Conservation (phyloP, 2,888 invertebrate genomes). For the Brachypalpus laphriformis region DNA sequence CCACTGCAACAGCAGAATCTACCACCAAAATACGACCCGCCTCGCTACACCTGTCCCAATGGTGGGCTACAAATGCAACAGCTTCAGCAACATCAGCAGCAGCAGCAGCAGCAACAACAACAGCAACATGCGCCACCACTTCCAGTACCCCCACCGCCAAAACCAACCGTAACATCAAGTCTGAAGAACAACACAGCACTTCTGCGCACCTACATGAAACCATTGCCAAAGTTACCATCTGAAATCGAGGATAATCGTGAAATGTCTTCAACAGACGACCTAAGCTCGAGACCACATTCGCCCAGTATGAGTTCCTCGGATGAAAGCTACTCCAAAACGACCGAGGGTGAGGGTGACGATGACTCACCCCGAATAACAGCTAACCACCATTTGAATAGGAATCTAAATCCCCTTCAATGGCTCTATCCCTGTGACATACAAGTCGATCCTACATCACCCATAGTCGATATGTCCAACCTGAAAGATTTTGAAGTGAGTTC, state of each 20-base stretch:
- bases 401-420: slow-evolving; percentile 84
- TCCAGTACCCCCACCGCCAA: slow-evolving; percentile 82
- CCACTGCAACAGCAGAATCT: slow-evolving; percentile 80
- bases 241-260: slow-evolving; percentile 82
- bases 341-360: slow-evolving; percentile 86
- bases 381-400: slow-evolving; percentile 77
- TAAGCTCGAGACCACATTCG: slow-evolving; percentile 91
- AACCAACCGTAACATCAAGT: slow-evolving; percentile 76
- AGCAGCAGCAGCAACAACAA: slow-evolving; percentile 77
- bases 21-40: slow-evolving; percentile 82
- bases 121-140: slow-evolving; percentile 78
- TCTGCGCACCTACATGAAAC: slow-evolving; percentile 84
- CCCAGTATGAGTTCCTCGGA: slow-evolving; percentile 93
- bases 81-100: too few relatives aligned
- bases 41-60: slow-evolving; percentile 82
- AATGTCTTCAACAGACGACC: slow-evolving; percentile 91
- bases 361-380: slow-evolving; percentile 79
- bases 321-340: slow-evolving; percentile 92
- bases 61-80: slow-evolving; percentile 80
- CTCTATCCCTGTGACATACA: slow-evolving; percentile 87
- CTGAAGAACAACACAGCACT: slow-evolving; percentile 79
- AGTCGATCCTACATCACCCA: slow-evolving; percentile 83
- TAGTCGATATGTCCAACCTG: slow-evolving; percentile 80
- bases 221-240: slow-evolving; percentile 85
- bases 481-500: slow-evolving; percentile 83